These are phyloP conservation scores for Hedychridium roseum DNA, from an alignment of 2,888 invertebrate species.

Conservation along the genomic window DNA sequence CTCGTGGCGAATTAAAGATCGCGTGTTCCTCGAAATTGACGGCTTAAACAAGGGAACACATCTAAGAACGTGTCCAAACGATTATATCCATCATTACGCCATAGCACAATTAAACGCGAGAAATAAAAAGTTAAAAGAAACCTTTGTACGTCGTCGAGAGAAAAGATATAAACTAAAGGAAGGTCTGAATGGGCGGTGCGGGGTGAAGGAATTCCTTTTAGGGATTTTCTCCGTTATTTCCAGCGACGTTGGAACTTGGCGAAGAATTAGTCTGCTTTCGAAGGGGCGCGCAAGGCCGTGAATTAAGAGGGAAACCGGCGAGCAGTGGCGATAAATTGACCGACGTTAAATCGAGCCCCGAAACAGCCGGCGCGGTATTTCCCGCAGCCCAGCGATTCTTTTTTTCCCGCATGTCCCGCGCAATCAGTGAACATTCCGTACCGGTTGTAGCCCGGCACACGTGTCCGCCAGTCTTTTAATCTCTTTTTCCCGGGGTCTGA, in stretches of 20 bases:
- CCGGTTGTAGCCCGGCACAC: too few relatives aligned
- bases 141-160: too few relatives aligned
- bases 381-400: neutral
- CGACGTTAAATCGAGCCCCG: conserved; percentile 38
- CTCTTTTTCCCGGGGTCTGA: conserved; percentile 5
- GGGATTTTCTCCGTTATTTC: conserved; percentile 11
- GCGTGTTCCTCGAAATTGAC: too few relatives aligned
- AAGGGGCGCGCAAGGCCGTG: conserved; percentile 26
- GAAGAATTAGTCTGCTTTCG: conserved; percentile 42
- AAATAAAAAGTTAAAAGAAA: too few relatives aligned
- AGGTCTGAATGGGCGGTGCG: too few relatives aligned
- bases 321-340: conserved; percentile 46
- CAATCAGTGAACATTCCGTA: conserved; percentile 22
- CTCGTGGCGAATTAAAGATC: too few relatives aligned
- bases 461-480: neutral
- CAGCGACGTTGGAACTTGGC: conserved; percentile 14
- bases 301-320: conserved; percentile 35
- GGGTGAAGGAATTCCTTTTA: too few relatives aligned
- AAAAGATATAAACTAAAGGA: too few relatives aligned
- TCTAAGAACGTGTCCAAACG: too few relatives aligned
- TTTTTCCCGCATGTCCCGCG: neutral
- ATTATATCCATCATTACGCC: too few relatives aligned
- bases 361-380: conserved; percentile 19
- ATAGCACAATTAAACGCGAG: too few relatives aligned
- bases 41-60: too few relatives aligned